These are phyloP conservation scores for Eleginops maclovinus DNA, from an alignment of 2,113 vertebrate genomes.

Conservation along the genomic window DNA sequence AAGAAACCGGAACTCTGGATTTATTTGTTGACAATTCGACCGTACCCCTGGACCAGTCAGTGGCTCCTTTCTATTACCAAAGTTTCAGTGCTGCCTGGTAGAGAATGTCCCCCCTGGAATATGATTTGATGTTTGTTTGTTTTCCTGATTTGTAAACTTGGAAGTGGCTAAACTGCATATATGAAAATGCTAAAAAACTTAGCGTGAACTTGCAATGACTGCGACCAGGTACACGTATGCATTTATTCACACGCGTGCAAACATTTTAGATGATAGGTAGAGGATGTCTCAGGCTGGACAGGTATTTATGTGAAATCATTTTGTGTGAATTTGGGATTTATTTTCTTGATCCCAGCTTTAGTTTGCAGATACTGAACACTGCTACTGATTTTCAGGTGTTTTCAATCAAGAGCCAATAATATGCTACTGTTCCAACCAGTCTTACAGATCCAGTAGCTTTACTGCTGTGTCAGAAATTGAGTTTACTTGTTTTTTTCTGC, in stretches of 20 bases:
- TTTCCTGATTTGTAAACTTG: no score
- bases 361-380: background rate
- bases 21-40: no score
- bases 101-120: no score
- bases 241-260: no score
- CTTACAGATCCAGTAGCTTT: background rate
- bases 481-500: no score
- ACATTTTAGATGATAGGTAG: background rate
- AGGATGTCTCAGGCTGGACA: background rate
- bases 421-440: background rate
- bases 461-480: background rate
- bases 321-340: background rate
- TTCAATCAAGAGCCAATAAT: background rate
- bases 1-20: no score
- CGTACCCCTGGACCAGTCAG: background rate
- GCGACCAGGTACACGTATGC: no score
- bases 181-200: no score
- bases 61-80: background rate
- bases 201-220: no score
- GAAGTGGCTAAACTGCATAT: no score
- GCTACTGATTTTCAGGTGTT: background rate
- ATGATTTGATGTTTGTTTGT: no score
- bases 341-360: background rate
- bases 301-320: background rate
- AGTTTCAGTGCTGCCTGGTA: background rate